These are phyloP conservation scores for Buathra laborator DNA, from an alignment of 2,888 invertebrate genomes.

Conservation along the genomic window DNA sequence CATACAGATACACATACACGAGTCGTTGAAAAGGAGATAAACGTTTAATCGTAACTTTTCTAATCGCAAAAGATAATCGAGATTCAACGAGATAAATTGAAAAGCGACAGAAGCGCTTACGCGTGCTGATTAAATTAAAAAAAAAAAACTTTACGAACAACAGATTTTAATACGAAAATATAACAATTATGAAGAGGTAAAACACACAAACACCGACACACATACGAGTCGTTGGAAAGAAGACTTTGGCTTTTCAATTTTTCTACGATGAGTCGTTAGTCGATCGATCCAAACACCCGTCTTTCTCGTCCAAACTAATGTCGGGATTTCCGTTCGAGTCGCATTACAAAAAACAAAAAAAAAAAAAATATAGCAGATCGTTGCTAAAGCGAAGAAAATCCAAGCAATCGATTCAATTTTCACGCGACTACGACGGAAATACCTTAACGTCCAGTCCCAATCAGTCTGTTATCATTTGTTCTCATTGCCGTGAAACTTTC, in stretches of 20 bases:
- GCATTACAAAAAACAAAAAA: conserved; percentile 1
- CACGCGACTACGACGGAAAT: conserved; percentile 17
- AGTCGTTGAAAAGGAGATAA: conserved; percentile 60
- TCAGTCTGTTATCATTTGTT: conserved; percentile 54
- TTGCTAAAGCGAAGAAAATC: neutral
- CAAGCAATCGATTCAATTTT: neutral
- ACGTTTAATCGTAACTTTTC: conserved; percentile 66
- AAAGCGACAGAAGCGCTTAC: conserved; percentile 44
- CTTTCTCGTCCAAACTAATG: conserved; percentile 68
- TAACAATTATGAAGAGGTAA: conserved; percentile 22
- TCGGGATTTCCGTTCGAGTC: conserved; percentile 35
- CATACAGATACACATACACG: neutral
- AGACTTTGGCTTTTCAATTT: conserved; percentile 53
- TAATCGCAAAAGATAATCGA: conserved; percentile 62
- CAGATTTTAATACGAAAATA: conserved; percentile 18
- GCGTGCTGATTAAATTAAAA: neutral
- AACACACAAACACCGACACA: neutral
- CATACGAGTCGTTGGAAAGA: neutral
- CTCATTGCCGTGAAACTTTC: conserved; percentile 52
- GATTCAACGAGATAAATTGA: conserved; percentile 38
- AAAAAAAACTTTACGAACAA: conserved; percentile 8
- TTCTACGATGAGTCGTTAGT: conserved; percentile 58
- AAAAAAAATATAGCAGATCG: neutral
- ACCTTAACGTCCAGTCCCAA: conserved; percentile 46
- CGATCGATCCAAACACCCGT: conserved; percentile 69